Evolutionary conservation across 1,140 invertebrate genomes (phyloP).

Genomic region (Anastrepha ludens): DNA sequence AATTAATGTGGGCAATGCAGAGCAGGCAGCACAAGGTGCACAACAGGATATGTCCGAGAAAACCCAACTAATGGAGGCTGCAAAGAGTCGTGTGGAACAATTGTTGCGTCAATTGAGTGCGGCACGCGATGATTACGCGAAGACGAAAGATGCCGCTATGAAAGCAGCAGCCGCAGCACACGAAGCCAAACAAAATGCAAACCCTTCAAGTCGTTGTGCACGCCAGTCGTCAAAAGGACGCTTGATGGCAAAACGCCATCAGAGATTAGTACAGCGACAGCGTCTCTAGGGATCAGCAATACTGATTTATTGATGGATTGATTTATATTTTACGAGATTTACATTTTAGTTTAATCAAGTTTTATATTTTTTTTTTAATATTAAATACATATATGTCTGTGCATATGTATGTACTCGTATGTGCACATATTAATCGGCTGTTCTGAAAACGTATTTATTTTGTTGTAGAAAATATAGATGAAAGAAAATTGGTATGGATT

Average conservation of each 20-base stretch:
- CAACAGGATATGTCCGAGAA: constrained; percentile 79
- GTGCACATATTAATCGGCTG: no score
- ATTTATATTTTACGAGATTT: background rate
- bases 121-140: constrained; percentile 78
- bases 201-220: constrained; percentile 22
- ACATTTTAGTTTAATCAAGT: background rate
- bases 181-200: constrained; percentile 74
- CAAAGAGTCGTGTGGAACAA: constrained; percentile 78
- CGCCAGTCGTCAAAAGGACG: background rate
- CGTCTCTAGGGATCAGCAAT: constrained; percentile 18
- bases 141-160: constrained; percentile 79
- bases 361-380: constrained; percentile 15
- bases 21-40: constrained; percentile 77
- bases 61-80: constrained; percentile 79
- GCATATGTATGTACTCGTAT: no score
- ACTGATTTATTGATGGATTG: background rate
- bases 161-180: constrained; percentile 79
- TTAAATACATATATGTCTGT: background rate
- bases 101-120: constrained; percentile 77
- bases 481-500: no score
- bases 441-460: no score
- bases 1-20: constrained; percentile 77
- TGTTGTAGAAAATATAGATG: no score
- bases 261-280: constrained; percentile 2
- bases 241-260: background rate